Evolutionary conservation across 2,888 invertebrate genomes (phyloP).

Genomic region (Scaptomyza tumidula): DNA sequence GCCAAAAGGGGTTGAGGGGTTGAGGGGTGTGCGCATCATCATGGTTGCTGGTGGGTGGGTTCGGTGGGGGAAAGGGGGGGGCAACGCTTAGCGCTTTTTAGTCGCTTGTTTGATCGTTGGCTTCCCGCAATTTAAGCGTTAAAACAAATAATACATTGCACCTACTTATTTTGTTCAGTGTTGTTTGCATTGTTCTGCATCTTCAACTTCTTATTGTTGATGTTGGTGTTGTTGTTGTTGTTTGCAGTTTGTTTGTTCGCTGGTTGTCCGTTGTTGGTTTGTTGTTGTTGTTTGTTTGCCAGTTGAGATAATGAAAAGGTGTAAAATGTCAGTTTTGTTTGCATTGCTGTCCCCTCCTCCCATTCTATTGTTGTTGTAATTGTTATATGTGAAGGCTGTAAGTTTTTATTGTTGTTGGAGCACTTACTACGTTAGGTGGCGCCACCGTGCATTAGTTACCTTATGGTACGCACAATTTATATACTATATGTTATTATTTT

Average conservation of each 20-base stretch:
- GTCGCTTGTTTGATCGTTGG: slow-evolving; percentile 63
- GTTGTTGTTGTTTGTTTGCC: slow-evolving; percentile 66
- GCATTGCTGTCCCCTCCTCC: slow-evolving; percentile 16
- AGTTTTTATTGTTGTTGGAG: slow-evolving; percentile 12
- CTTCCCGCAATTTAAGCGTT: slow-evolving; percentile 73
- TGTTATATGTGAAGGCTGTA: slow-evolving; percentile 31
- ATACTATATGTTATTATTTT: not conserved
- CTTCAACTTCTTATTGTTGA: slow-evolving; percentile 15
- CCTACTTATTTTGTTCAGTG: slow-evolving; percentile 70
- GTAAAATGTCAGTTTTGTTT: slow-evolving; percentile 79
- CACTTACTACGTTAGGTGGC: slow-evolving; percentile 26
- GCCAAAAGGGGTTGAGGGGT: slow-evolving; percentile 23
- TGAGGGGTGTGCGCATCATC: slow-evolving; percentile 8
- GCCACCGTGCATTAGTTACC: slow-evolving; percentile 24
- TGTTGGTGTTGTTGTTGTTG: slow-evolving; percentile 35
- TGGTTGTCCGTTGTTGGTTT: slow-evolving; percentile 28
- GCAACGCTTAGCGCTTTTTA: slow-evolving; percentile 78
- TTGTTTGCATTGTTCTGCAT: slow-evolving; percentile 43
- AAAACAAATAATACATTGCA: slow-evolving; percentile 80
- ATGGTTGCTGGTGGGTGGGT: not conserved
- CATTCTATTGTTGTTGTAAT: slow-evolving; percentile 51
- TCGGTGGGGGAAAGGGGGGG: not conserved
- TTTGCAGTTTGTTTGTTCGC: slow-evolving; percentile 48
- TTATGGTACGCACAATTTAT: no score
- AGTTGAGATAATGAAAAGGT: slow-evolving; percentile 74